Evolutionary conservation across 2,888 invertebrate genomes (phyloP), one percentile per base, ranked within the genome.

Genomic region (Latrodectus elegans): DNA sequence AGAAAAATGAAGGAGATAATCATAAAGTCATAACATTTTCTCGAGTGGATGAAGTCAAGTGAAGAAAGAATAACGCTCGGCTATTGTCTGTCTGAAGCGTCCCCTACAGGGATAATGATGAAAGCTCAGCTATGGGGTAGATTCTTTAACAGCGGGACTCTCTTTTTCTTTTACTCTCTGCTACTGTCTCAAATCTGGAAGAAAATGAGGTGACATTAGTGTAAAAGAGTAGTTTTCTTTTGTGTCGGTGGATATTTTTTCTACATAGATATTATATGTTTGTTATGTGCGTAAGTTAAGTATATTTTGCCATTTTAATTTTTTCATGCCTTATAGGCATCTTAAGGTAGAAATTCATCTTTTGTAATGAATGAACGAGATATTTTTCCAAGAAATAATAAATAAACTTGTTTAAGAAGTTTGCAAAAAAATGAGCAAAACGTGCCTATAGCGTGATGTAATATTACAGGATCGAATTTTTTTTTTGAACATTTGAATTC

Each of bases 51-150:
- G 82, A 82, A 82, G 17, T 38, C 74, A 74, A 75, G 53, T 68
- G 82, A 75, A 81, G 81, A 64, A 9, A 53, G 52, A 38, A 82
- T 75, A n/a, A 73, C 55, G 38, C 74, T 53, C 55, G 4, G 22
- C 68, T 55, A 60, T 74, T 74, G 68, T 75, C 38, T 68, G 68
- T 14, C 17, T 11, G 67, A 15, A 68, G 75, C 8, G 82, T 67
- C 75, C 75, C 82, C 82, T 74, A 26, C 82, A 38, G 67, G 53
- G 67, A 67, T 68, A 55, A 74, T 68, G 74, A 75, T 53, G 67
- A 10, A 60, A 74, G 74, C 67, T 82, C 67, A 53, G 68, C 68
- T 22, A 68, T 53, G 82, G 67, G 74, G 55, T 67, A 38, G 67
- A 74, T 74, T 26, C 53, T 53, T 53, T 55, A n/a, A 9, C 74